These are phyloP conservation scores for Struthio camelus DNA, from an alignment of 2,113 vertebrate genomes.

Conservation along the genomic window DNA sequence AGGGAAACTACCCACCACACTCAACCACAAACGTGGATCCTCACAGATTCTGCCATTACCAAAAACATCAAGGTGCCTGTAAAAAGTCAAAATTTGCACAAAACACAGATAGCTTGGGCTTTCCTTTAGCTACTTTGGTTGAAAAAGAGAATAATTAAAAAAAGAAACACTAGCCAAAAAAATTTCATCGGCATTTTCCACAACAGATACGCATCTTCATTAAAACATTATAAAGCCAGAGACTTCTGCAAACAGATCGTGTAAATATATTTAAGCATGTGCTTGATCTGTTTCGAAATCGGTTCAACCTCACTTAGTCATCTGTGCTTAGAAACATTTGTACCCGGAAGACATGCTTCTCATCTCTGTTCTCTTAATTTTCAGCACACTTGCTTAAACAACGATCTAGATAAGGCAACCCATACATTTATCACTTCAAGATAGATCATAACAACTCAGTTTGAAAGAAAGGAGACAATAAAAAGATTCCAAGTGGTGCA, in stretches of 20 bases:
- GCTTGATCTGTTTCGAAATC: too few species aligned
- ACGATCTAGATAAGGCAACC: not conserved
- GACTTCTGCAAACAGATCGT: too few species aligned
- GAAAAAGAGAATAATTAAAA: not conserved
- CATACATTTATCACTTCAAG: not conserved
- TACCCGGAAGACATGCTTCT: not conserved
- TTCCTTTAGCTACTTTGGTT: fast-evolving
- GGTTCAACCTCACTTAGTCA: not conserved
- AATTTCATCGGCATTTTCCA: not conserved
- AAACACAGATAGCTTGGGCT: not conserved
- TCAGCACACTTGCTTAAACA: not conserved
- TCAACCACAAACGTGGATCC: not conserved
- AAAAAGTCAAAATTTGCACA: not conserved
- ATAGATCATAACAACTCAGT: not conserved
- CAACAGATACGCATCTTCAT: not conserved
- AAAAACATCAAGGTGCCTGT: not conserved
- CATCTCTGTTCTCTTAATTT: not conserved
- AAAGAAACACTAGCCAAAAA: not conserved
- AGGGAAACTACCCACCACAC: not conserved
- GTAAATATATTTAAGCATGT: too few species aligned
- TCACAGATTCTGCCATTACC: not conserved
- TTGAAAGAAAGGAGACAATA: not conserved
- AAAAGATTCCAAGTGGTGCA: not conserved
- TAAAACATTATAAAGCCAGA: not conserved
- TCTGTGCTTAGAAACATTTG: too few species aligned